Conservation (phyloP, 1,140 invertebrate genomes). For the Meloidogyne floridensis region DNA sequence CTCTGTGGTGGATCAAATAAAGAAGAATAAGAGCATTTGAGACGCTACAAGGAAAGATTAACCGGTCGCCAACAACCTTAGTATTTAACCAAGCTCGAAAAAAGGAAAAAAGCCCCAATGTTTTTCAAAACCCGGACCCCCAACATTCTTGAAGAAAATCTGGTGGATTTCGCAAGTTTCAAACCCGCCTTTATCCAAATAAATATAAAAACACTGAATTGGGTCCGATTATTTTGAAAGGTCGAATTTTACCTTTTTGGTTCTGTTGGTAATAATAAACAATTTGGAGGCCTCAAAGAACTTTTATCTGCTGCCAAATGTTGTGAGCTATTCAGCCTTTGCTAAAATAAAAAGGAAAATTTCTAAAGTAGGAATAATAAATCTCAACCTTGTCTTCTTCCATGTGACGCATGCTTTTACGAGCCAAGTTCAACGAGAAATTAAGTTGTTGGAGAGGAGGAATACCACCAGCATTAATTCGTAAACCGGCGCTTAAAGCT, state of each 20-base stretch:
- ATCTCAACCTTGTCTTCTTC: not conserved
- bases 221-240: constrained; percentile 33
- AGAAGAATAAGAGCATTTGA: no score
- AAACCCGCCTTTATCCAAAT: no score
- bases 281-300: constrained; percentile 41
- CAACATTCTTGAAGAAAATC: no score
- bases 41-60: no score
- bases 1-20: no score
- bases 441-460: constrained; percentile 75
- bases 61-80: no score
- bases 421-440: constrained; percentile 72
- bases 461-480: constrained; percentile 77
- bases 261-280: constrained; percentile 50
- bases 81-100: no score
- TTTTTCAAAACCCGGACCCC: no score
- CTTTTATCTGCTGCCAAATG: constrained; percentile 22
- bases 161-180: no score
- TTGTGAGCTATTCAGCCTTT: not conserved
- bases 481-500: constrained; percentile 78
- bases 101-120: no score
- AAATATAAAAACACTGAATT: no score
- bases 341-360: not conserved
- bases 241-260: constrained; percentile 55
- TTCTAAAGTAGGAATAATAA: not conserved
- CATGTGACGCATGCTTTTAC: constrained; percentile 17